A percentile compares a stretch with the other conserved stretches of the same genome.
Conservation (phyloP, 2,888 invertebrate species). For the Clistopyga incitator region DNA sequence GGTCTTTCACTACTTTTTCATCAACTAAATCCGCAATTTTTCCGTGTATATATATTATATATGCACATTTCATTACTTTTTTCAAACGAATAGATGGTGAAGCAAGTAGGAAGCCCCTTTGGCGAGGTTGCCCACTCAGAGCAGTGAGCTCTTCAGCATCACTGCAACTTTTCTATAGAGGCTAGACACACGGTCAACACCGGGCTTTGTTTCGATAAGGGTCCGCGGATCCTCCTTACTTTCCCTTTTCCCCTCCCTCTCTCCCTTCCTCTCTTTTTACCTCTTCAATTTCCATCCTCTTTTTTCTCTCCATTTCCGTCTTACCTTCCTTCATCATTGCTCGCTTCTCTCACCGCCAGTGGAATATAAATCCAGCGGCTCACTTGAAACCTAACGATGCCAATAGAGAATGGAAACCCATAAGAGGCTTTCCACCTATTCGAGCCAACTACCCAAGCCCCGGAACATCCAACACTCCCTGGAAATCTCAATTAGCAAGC, state of each 20-base stretch:
- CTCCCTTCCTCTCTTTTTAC: conserved; percentile 39
- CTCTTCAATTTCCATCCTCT: conserved; percentile 48
- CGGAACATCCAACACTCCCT: conserved; percentile 33
- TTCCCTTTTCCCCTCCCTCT: conserved; percentile 60
- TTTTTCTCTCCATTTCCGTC: conserved; percentile 46
- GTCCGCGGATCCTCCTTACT: conserved; percentile 66
- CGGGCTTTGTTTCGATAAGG: conserved; percentile 79
- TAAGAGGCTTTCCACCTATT: conserved; percentile 39
- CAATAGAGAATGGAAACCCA: conserved; percentile 66
- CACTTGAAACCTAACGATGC: conserved; percentile 68
- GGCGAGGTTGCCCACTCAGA: conserved; percentile 62
- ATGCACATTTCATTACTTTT: conserved; percentile 28
- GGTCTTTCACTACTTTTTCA: neutral
- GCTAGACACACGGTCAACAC: conserved; percentile 80
- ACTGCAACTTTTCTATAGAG: conserved; percentile 76
- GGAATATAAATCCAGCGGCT: conserved; percentile 47
- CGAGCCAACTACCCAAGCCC: conserved; percentile 30
- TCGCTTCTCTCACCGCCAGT: conserved; percentile 38
- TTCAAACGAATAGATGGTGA: conserved; percentile 23
- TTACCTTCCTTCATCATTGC: conserved; percentile 48
- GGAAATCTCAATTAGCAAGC: conserved; percentile 51
- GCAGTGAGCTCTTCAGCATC: conserved; percentile 63
- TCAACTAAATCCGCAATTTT: neutral
- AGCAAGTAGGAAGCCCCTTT: conserved; percentile 61
- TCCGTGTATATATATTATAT: neutral